Conservation (phyloP, 2,888 invertebrate genomes). For the Tryphoninae sp. region DNA sequence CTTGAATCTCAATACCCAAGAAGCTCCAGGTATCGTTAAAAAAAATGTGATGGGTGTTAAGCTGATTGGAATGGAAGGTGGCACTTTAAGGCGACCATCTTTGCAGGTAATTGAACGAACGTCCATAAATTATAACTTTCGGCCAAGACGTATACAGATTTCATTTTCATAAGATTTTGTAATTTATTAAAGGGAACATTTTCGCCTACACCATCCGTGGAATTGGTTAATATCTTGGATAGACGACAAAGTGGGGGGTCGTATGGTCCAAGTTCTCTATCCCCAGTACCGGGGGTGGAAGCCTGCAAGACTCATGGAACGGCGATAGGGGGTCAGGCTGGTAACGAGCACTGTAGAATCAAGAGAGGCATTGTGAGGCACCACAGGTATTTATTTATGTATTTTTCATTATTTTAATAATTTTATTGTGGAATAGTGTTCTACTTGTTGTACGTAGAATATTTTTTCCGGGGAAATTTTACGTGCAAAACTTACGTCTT, state of each 20-base stretch:
- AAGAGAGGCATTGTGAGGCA: slow-evolving; percentile 80
- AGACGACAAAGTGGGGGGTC: slow-evolving; percentile 79
- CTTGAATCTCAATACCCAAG: slow-evolving; percentile 70
- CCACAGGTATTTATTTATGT: slow-evolving; percentile 74
- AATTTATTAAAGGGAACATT: slow-evolving; percentile 75
- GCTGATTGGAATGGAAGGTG: slow-evolving; percentile 79
- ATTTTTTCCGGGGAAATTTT: neutral
- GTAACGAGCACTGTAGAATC: slow-evolving; percentile 78
- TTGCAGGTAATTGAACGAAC: slow-evolving; percentile 72
- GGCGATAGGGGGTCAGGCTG: slow-evolving; percentile 76
- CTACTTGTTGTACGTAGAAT: slow-evolving; percentile 59
- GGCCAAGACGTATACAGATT: neutral
- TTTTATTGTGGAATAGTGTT: neutral
- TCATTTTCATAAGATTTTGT: neutral
- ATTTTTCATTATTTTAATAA: slow-evolving; percentile 18
- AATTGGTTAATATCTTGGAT: slow-evolving; percentile 78
- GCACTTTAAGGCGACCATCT: slow-evolving; percentile 77
- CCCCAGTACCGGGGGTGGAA: slow-evolving; percentile 79
- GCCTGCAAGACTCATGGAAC: slow-evolving; percentile 80
- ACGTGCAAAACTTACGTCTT: neutral
- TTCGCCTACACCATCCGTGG: slow-evolving; percentile 80
- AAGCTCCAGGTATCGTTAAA: slow-evolving; percentile 69
- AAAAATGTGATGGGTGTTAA: slow-evolving; percentile 79
- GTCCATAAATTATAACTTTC: neutral
- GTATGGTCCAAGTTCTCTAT: slow-evolving; percentile 78